Evolutionary conservation across 2,888 invertebrate species (phyloP), one percentile per base, ranked within the genome.

Genomic region (Pyrrhosoma nymphula): DNA sequence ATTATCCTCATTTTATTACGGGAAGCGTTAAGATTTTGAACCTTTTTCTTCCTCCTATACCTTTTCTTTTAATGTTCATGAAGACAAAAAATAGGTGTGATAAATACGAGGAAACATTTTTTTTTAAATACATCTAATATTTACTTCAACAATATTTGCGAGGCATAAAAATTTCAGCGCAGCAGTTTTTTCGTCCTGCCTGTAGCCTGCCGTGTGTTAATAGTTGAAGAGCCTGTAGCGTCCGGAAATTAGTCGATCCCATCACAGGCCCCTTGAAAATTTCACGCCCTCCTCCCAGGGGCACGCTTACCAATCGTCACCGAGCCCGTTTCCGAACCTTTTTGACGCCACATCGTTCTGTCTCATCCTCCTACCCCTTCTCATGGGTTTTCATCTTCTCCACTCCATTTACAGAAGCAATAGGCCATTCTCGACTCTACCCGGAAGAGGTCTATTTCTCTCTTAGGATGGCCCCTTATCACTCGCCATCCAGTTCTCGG

Each of bases 401-500:
- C 26, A 18, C 16, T 69, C 93, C 93, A 47, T 35, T 93, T 93
- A 89, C 75, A 30, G 23, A 2, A 82, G 75, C 75, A 82, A 82
- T 30, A 82, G 30, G 75, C 10, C n/a, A 14, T 35, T 82, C 75
- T 82, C 35, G 75, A 30, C 75, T 30, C n/a, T 30, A 82, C 55
- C 89, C 89, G 89, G 89, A 89, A 89, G 89, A n/a, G 26, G 89
- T 1, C 89, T 16, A 47, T 93, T 93, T 55, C 47, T 69, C 69
- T 69, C n/a, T 20, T 26, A 23, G 75, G n/a, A 30, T 20, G 12
- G 47, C 39, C 93, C 93, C 93, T 69, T 93, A 56, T 93, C 93
- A 23, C 23, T 93, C 93, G 69, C 47, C 93, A 93, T 69, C 63
- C 69, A 39, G 35, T 60, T 91, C 91, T 26, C 1, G 26, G 35